Conservation (phyloP, 1,140 invertebrate genomes). For the Luehdorfia chinensis region DNA sequence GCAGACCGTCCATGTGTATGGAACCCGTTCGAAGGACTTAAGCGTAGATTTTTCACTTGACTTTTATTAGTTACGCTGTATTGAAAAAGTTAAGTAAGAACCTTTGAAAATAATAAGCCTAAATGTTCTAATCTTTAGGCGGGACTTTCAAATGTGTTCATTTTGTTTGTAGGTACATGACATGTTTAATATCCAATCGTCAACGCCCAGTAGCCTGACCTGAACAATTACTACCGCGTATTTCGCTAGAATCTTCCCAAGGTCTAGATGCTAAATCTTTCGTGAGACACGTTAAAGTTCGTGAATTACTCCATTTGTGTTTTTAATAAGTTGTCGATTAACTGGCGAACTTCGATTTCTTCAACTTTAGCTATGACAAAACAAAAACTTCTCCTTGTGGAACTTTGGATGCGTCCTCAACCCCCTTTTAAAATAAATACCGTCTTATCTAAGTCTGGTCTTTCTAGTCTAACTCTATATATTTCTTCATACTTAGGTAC, state of each 20-base stretch:
- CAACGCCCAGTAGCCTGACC: constrained; percentile 28
- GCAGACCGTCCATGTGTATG: constrained; percentile 7
- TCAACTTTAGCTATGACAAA: background rate
- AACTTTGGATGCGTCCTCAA: background rate
- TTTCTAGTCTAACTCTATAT: too few species aligned
- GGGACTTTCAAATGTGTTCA: too few species aligned
- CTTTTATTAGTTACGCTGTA: constrained; percentile 4
- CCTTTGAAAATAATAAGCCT: too few species aligned
- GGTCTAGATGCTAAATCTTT: constrained; percentile 39
- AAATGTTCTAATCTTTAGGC: too few species aligned
- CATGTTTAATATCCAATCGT: background rate
- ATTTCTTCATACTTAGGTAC: too few species aligned
- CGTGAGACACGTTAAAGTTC: constrained; percentile 41
- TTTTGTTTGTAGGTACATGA: background rate
- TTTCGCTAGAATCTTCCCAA: constrained; percentile 15
- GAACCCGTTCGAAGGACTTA: constrained; percentile 11
- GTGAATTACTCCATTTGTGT: constrained; percentile 15
- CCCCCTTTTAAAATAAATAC: constrained; percentile 8
- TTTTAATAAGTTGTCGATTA: constrained; percentile 20
- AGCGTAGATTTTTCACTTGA: constrained; percentile 12
- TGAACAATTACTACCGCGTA: constrained; percentile 15
- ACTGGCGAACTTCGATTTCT: background rate
- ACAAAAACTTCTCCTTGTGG: constrained; percentile 3
- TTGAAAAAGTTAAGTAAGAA: constrained; percentile 5
- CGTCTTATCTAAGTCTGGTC: constrained; percentile 1